Percentiles rank a stretch among this genome's conserved stretches.
Conservation (phyloP, 2,113 vertebrate genomes). For the Crotophaga sulcirostris region DNA sequence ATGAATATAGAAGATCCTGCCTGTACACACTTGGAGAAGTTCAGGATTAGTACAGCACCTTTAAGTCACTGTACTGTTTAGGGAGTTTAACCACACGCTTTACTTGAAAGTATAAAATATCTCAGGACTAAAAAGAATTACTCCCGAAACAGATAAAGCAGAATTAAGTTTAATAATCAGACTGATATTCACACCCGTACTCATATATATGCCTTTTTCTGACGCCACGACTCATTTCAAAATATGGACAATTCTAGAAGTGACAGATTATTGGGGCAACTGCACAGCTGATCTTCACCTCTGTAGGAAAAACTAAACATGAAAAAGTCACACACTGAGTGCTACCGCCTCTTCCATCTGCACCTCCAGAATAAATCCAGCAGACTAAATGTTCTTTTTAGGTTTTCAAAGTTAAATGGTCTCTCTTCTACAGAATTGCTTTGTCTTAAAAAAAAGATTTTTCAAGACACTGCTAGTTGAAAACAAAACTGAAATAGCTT, state of each 20-base stretch:
- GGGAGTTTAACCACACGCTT: neutral
- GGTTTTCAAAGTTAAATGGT: neutral
- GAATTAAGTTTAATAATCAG: neutral
- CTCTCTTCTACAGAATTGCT: neutral
- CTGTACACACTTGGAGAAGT: neutral
- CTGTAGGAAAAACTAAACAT: neutral
- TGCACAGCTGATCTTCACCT: neutral
- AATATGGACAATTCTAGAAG: neutral
- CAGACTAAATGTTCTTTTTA: neutral
- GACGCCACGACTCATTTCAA: neutral
- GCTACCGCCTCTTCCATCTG: neutral
- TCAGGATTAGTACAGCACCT: neutral
- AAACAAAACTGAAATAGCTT: neutral
- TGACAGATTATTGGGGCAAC: neutral
- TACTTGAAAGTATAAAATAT: neutral
- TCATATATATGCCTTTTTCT: neutral
- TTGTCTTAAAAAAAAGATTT: neutral
- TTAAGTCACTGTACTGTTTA: neutral
- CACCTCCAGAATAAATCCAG: neutral
- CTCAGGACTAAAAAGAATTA: neutral
- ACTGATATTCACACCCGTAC: neutral
- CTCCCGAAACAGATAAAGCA: neutral
- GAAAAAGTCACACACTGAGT: neutral
- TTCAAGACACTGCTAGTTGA: neutral
- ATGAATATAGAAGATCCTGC: neutral